A percentile compares a stretch with the other conserved stretches of the same genome.
phyloP scores from a whole-genome alignment of 2,113 vertebrate genomes.

The Hypomesus transpacificus region DNA sequence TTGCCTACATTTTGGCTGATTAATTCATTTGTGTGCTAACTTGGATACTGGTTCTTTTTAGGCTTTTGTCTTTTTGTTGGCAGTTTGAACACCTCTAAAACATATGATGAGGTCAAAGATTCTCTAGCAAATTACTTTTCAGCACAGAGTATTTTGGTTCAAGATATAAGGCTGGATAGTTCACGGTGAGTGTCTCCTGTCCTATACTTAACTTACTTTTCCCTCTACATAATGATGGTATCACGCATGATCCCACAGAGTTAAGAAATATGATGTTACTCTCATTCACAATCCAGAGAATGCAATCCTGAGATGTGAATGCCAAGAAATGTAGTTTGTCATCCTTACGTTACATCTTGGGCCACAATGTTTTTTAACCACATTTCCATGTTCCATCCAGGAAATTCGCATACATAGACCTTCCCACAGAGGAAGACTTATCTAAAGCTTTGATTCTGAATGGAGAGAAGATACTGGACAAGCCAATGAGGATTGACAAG shows the following conservation, averaged over 20 bases:
- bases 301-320: no score
- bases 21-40: neutral
- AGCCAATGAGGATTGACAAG: slow-evolving; percentile 80
- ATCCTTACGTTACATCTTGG: no score
- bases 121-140: slow-evolving; percentile 48
- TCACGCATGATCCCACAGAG: neutral
- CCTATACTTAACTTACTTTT: neutral
- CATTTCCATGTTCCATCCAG: slow-evolving; percentile 26
- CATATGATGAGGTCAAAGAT: slow-evolving; percentile 37
- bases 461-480: slow-evolving; percentile 80
- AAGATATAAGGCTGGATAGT: slow-evolving; percentile 48
- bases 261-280: neutral
- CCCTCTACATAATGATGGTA: neutral
- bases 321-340: no score
- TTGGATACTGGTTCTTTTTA: slow-evolving; percentile 12
- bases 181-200: slow-evolving; percentile 39
- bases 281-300: neutral
- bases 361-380: neutral
- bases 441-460: slow-evolving; percentile 83
- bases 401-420: slow-evolving; percentile 53
- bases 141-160: slow-evolving; percentile 46
- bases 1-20: neutral
- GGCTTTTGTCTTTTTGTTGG: slow-evolving; percentile 57
- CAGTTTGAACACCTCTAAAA: slow-evolving; percentile 56
- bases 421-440: slow-evolving; percentile 74